Conservation (phyloP, 1,140 invertebrate genomes). For the Calliopsis andreniformis region DNA sequence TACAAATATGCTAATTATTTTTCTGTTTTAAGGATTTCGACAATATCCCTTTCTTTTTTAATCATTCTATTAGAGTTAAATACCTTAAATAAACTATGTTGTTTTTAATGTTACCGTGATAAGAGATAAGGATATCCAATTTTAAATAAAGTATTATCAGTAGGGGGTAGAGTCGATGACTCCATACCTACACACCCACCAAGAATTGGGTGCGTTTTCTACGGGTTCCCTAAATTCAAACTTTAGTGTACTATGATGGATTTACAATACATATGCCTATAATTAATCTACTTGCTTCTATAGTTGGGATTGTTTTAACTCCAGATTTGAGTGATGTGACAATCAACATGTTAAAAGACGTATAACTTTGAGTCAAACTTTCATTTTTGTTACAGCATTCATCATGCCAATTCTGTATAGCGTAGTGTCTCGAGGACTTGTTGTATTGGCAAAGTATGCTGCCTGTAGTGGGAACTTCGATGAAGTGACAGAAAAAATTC, state of each 20-base stretch:
- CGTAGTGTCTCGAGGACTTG: conserved; percentile 93
- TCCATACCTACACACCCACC: too few species aligned
- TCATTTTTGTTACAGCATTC: conserved; percentile 48
- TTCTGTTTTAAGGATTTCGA: neutral
- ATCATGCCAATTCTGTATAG: conserved; percentile 94
- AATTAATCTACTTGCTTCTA: too few species aligned
- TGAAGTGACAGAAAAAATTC: conserved; percentile 95
- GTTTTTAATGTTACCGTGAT: conserved; percentile 20
- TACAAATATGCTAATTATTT: neutral
- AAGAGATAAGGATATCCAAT: conserved; percentile 39
- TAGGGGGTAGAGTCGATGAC: neutral
- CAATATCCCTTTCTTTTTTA: neutral
- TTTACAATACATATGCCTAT: too few species aligned
- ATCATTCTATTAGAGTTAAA: neutral
- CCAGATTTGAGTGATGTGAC: too few species aligned
- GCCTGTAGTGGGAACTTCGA: conserved; percentile 95
- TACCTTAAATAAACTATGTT: neutral
- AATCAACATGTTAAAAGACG: too few species aligned
- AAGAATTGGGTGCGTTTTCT: too few species aligned
- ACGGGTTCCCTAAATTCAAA: too few species aligned
- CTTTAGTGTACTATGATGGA: too few species aligned
- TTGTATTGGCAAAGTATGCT: conserved; percentile 93
- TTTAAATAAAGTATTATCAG: conserved; percentile 12
- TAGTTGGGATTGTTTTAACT: too few species aligned
- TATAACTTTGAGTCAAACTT: neutral